Evolutionary conservation across 2,888 invertebrate species (phyloP).

Genomic region (Andricus quercusramuli): DNA sequence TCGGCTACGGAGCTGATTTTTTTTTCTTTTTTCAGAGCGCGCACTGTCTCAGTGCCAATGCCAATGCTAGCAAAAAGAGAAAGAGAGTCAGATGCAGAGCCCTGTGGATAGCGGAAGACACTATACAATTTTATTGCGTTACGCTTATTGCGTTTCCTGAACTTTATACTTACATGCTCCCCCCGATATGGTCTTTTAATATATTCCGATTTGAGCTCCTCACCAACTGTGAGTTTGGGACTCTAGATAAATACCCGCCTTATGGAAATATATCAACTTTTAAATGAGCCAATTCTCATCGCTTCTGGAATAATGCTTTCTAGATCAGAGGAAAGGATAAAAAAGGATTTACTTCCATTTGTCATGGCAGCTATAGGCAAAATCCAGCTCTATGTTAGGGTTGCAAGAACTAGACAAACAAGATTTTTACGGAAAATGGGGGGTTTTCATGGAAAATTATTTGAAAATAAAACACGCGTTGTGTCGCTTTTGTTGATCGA

Average conservation of each 20-base stretch:
- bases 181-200: slow-evolving; percentile 32
- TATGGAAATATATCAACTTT: slow-evolving; percentile 1
- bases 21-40: slow-evolving; percentile 64
- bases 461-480: too few relatives aligned
- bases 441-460: too few relatives aligned
- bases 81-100: slow-evolving; percentile 27
- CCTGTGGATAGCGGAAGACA: slow-evolving; percentile 68
- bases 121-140: slow-evolving; percentile 71
- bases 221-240: slow-evolving; percentile 12
- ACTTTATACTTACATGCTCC: slow-evolving; percentile 58
- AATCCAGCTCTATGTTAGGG: background rate
- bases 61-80: slow-evolving; percentile 48
- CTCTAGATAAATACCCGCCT: slow-evolving; percentile 26
- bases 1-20: slow-evolving; percentile 68
- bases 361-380: slow-evolving; percentile 14
- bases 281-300: slow-evolving; percentile 24
- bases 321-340: background rate
- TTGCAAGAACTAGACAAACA: too few relatives aligned
- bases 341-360: slow-evolving; percentile 36
- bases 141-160: slow-evolving; percentile 72
- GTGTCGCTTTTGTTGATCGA: too few relatives aligned
- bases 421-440: too few relatives aligned
- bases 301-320: slow-evolving; percentile 1
- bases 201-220: slow-evolving; percentile 33
- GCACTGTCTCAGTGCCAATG: slow-evolving; percentile 50